phyloP scores from a whole-genome alignment of 2,113 vertebrate genomes.

The Marmota monax region DNA sequence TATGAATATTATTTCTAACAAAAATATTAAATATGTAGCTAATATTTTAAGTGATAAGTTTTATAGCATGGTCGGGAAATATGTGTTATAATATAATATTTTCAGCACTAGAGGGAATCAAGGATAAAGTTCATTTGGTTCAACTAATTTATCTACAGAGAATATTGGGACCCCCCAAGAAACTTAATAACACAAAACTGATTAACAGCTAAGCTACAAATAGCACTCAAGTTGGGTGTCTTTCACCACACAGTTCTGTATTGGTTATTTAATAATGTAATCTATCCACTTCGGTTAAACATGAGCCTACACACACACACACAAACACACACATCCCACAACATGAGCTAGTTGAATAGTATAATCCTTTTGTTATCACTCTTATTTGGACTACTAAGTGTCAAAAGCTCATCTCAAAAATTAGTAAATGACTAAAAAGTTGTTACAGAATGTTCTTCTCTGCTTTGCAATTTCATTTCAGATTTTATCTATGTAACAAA shows the following conservation, averaged over 20 bases:
- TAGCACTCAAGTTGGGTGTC: background rate
- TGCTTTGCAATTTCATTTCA: background rate
- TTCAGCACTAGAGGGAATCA: background rate
- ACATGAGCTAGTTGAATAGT: background rate
- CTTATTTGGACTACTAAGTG: background rate
- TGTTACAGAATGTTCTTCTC: background rate
- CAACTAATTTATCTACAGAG: background rate
- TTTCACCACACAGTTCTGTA: background rate
- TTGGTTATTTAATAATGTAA: background rate
- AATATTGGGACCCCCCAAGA: background rate
- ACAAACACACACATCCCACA: background rate
- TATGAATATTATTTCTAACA: constrained; percentile 14
- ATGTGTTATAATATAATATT: background rate
- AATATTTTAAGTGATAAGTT: background rate
- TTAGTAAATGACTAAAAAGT: background rate
- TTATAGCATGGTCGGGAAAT: background rate
- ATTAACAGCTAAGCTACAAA: background rate
- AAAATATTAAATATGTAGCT: constrained; percentile 41
- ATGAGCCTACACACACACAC: background rate
- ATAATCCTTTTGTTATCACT: background rate
- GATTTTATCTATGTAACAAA: background rate
- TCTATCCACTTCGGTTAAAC: background rate
- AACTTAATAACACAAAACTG: background rate
- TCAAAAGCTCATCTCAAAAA: background rate
- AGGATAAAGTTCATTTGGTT: background rate